These are phyloP conservation scores for Dendrocincla tyrannina DNA, from an alignment of 2,797 vertebrate species.

Conservation along the genomic window DNA sequence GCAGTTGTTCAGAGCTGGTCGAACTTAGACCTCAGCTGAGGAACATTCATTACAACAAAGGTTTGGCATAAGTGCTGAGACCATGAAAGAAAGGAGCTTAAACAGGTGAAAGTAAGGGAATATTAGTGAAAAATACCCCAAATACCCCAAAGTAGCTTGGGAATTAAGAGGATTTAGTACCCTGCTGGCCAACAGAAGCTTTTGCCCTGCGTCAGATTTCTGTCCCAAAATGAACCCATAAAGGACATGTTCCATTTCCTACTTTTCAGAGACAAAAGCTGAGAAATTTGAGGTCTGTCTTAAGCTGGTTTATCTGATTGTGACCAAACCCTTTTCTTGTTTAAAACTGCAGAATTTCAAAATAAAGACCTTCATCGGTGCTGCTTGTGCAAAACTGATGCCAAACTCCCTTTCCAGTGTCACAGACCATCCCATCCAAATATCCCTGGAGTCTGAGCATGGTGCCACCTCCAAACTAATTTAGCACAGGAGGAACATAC, in stretches of 20 bases:
- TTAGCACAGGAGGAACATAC: background rate
- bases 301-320: background rate
- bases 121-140: background rate
- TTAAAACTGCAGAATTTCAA: background rate
- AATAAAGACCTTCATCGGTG: background rate
- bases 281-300: background rate
- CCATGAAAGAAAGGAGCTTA: background rate
- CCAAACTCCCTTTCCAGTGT: background rate
- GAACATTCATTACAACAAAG: background rate
- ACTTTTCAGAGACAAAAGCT: background rate
- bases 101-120: background rate
- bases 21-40: background rate
- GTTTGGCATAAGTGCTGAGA: background rate
- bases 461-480: background rate
- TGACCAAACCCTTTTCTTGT: background rate
- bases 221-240: background rate
- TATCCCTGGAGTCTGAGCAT: background rate
- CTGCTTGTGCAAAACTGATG: background rate
- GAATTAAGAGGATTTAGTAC: background rate
- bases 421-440: background rate
- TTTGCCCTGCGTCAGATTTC: background rate
- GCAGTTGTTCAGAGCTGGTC: background rate
- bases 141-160: background rate
- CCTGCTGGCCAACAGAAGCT: background rate
- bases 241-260: rapidly evolving